Conservation (phyloP, 2,113 vertebrate species). For the Stegostoma tigrinum region DNA sequence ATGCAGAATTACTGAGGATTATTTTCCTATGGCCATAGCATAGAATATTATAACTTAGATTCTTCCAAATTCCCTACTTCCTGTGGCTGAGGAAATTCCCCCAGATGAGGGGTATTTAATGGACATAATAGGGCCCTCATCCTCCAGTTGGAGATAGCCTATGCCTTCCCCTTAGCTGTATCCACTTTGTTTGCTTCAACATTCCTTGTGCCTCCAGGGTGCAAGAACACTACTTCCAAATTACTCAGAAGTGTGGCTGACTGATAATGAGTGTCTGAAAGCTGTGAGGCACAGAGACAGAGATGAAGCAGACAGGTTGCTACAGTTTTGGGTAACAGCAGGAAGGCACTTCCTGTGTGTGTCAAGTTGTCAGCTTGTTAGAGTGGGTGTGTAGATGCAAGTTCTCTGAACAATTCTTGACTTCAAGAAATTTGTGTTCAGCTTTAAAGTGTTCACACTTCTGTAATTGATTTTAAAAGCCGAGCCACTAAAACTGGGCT, state of each 20-base stretch:
- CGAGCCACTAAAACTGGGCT: not conserved
- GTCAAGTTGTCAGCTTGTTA: not conserved
- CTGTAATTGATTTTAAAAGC: not conserved
- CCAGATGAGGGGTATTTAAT: too few relatives aligned
- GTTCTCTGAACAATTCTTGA: not conserved
- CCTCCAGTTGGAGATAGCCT: too few relatives aligned
- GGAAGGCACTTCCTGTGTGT: not conserved
- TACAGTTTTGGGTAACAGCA: not conserved
- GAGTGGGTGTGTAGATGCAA: not conserved
- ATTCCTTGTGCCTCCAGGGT: not conserved
- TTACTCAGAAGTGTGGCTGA: not conserved
- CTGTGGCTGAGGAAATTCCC: too few relatives aligned
- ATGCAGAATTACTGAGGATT: too few relatives aligned
- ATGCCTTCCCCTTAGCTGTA: not conserved
- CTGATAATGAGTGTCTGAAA: not conserved
- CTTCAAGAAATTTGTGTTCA: not conserved
- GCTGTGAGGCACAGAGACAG: not conserved
- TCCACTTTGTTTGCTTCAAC: not conserved
- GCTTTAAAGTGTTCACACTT: not conserved
- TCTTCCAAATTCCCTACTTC: too few relatives aligned
- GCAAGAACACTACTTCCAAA: not conserved
- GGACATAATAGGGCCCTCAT: too few relatives aligned
- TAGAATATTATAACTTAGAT: too few relatives aligned
- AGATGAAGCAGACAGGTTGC: not conserved
- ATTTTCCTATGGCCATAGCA: too few relatives aligned